Conservation (phyloP, 2,113 vertebrate genomes). For the Ellobius talpinus region DNA sequence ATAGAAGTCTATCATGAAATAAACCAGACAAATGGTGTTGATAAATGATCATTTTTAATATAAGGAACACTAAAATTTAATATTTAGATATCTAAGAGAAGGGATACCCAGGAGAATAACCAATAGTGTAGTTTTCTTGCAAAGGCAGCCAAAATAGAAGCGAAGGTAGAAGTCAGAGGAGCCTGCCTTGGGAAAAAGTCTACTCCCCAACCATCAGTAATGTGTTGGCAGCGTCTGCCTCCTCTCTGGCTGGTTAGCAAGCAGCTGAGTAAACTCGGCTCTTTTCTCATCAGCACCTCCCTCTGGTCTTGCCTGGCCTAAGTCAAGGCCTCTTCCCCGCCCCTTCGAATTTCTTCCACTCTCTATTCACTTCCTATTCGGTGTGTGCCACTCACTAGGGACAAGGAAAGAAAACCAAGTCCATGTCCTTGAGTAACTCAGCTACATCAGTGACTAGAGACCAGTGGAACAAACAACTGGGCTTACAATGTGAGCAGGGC, state of each 20-base stretch:
- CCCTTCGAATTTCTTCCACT: neutral
- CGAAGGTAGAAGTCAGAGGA: neutral
- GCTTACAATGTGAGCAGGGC: neutral
- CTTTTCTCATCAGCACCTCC: conserved; percentile 13
- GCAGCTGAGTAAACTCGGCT: neutral
- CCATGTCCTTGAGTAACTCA: conserved; percentile 29
- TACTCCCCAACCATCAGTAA: neutral
- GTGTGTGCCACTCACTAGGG: neutral
- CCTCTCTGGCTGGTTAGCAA: neutral
- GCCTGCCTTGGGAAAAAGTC: neutral
- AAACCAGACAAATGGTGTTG: conserved; percentile 11
- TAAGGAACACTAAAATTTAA: conserved; percentile 5
- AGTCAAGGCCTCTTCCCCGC: neutral
- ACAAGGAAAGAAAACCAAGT: neutral
- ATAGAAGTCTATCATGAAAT: neutral
- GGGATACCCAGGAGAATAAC: neutral
- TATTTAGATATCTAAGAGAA: neutral
- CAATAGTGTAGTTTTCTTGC: neutral
- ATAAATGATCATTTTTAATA: neutral
- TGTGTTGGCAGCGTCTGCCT: neutral
- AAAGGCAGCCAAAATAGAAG: neutral
- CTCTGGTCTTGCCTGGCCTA: conserved; percentile 12
- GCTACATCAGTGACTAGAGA: neutral
- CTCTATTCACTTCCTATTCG: neutral
- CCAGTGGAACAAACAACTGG: neutral